phyloP scores from a whole-genome alignment of 2,797 vertebrate genomes.

The Pseudocheirus occidentalis region DNA sequence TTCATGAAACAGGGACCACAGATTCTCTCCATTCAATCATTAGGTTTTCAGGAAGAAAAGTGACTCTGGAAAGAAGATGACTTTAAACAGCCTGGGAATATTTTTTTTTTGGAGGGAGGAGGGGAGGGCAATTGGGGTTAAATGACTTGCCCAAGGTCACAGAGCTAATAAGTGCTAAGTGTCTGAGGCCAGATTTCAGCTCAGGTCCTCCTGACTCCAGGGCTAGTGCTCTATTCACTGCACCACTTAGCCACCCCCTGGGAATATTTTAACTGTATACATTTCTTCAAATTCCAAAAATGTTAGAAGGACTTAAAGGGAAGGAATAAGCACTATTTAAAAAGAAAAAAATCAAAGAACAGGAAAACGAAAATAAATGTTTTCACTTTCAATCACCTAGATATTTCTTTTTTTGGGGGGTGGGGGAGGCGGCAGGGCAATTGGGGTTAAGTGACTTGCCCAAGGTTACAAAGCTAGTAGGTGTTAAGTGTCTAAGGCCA shows the following conservation, averaged over 20 bases:
- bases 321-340: not conserved
- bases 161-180: too few relatives aligned
- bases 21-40: not conserved
- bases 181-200: too few relatives aligned
- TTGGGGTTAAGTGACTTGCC: too few relatives aligned
- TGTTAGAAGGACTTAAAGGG: not conserved
- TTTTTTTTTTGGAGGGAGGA: not conserved
- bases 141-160: too few relatives aligned
- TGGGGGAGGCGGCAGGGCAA: too few relatives aligned
- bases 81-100: not conserved
- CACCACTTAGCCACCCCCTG: not conserved
- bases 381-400: not conserved
- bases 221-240: too few relatives aligned
- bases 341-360: not conserved
- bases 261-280: not conserved
- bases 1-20: conserved; percentile 3
- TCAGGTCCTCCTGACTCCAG: too few relatives aligned
- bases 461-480: too few relatives aligned
- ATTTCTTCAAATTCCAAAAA: conserved; percentile 18
- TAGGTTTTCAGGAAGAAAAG: conserved; percentile 9
- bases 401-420: not conserved
- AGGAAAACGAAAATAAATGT: not conserved
- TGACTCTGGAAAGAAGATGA: not conserved
- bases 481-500: too few relatives aligned
- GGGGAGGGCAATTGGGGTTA: too few relatives aligned